Evolutionary conservation across 1,140 invertebrate genomes (phyloP), one percentile per base, ranked within the genome.

Genomic region (Melanaphis sacchari): DNA sequence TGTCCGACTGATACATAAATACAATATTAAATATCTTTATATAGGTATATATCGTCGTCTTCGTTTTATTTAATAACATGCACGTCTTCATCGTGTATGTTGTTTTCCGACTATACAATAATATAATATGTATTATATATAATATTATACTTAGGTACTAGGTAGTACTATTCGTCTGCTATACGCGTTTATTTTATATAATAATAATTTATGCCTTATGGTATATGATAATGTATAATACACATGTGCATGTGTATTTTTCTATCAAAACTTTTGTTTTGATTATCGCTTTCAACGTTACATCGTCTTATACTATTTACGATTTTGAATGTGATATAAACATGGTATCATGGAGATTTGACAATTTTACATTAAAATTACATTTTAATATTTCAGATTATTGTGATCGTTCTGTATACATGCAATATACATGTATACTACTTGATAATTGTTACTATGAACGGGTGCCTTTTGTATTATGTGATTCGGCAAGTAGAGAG

Each of bases 131-230:
- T 49, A 59, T 31, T 31, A 31, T 76, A 76, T 76, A 81, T 22
- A 36, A 76, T 76, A 81, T 81, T 36, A 21, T 38, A 38, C n/a
- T 38, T 11, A 11, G 59, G 9, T 76, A 31, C n/a, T n/a, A n/a
- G n/a, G n/a, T n/a, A n/a, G n/a, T n/a, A n/a, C 26, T 11, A n/a
- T 76, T 36, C n/a, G 7, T 76, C 59, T 11, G n/a, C 59, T 76
- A 76, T 31, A 66, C 59, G 59, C 59, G 59, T 76, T 76, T 76
- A n/a, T 76, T 66, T 66, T 66, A 66, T 76, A 76, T 76, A n/a
- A 76, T 76, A 76, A 76, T 76, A 76, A 31, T 59, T 31, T 31
- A n/a, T n/a, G n/a, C n/a, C n/a, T n/a, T n/a, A 31, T 59, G 31
- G 31, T 66, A 66, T 66, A 11, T 5, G 54, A 59, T 59, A 59